Base-by-base conservation (phyloP, 2,797 vertebrate species). In the Etheostoma perlongum region DNA sequence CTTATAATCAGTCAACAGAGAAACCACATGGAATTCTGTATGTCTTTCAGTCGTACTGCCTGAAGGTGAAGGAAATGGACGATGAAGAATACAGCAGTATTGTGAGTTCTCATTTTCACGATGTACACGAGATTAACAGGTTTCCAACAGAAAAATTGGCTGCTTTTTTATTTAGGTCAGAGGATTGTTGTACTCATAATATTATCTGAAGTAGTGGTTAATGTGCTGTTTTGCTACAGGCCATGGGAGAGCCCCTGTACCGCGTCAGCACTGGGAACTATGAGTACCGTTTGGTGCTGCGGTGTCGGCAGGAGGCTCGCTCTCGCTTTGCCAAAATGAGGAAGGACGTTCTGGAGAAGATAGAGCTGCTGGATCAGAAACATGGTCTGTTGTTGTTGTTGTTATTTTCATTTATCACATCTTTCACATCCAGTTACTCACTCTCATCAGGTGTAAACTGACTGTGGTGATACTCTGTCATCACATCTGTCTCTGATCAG, bases 61-160 rank as follows among this genome's bases (percentile, higher is more conserved):
- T 99, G 88, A 99, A 99, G 93, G 98, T 99, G 92, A 99, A 99
- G 89, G 98, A 99, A 90, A 99, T 99, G 98, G 98, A 99, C 18
- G 98, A 99, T 67, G 98, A 99, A 83, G 98, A 99, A 61, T 99
- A 99, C 95, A 99, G 96, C 94, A 99, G 97, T 86, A 98, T 98
- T 10, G 98, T 99, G 89, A 98, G 98, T 98, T 36, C 0, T 30
- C 1, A 0, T 51, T 73, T 40, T 40, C 18, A 27, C 25, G 4
- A 47, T 36, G 42, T 15, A 18, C 6, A 66, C 1, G 3, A 47
- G 25, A 59, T 19, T 25, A n/a, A 6, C 14, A 16, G 51, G 5
- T 23, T 68, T 5, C 59, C 5, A 5, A 21, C 36, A 0, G 4
- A 18, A 40, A 59, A n/a, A 47, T 7, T 3, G 33, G 15, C 10